Evolutionary conservation across 1,140 invertebrate species (phyloP).

Genomic region (Cheumatopsyche charites): DNA sequence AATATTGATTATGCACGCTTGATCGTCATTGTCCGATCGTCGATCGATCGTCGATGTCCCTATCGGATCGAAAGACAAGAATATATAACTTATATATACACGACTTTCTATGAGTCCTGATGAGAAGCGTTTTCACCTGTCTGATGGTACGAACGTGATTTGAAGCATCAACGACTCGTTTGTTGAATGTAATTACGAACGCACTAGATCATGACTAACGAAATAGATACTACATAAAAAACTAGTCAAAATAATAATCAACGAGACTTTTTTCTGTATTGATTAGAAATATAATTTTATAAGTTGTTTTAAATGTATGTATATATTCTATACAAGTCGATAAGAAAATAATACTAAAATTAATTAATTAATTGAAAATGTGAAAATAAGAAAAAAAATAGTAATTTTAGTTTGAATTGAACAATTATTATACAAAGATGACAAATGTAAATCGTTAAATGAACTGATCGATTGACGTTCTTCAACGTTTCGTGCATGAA

Average conservation of each 20-base stretch:
- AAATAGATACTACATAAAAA: too few relatives aligned
- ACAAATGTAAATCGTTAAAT: too few relatives aligned
- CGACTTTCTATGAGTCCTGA: conserved; percentile 20
- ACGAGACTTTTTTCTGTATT: too few relatives aligned
- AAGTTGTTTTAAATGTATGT: background rate
- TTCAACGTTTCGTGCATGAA: too few relatives aligned
- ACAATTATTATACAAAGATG: too few relatives aligned
- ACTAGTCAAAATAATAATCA: too few relatives aligned
- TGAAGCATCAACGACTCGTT: background rate
- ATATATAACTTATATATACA: conserved; percentile 1
- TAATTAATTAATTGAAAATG: too few relatives aligned
- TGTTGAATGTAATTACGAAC: too few relatives aligned
- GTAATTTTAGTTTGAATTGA: too few relatives aligned
- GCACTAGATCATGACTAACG: too few relatives aligned
- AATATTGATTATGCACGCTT: background rate
- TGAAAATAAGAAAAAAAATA: background rate
- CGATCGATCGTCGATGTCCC: background rate
- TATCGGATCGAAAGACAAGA: conserved; percentile 1
- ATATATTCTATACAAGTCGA: background rate
- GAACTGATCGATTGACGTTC: too few relatives aligned
- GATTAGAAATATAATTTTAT: background rate
- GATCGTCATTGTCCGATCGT: background rate
- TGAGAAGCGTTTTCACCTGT: conserved; percentile 18
- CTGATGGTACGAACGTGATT: background rate
- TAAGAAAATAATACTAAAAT: too few relatives aligned